Base-by-base conservation (phyloP, 2,113 vertebrate genomes). In the Sinocyclocheilus maitianheensis region DNA sequence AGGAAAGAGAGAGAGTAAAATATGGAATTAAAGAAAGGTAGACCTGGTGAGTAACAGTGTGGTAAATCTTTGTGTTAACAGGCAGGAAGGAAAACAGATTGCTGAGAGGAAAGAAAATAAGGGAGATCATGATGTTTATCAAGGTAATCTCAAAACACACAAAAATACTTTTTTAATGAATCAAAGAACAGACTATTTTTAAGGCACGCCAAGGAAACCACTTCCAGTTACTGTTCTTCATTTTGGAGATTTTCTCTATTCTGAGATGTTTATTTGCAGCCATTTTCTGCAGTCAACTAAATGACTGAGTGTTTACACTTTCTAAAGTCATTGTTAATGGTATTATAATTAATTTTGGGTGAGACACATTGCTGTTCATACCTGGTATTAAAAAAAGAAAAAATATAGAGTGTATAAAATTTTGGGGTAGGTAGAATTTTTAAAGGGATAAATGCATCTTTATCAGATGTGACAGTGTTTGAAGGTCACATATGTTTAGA, bases 1-100 rank as follows among this genome's bases (percentile, higher is more conserved):
- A 37, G 81, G 18, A 83, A 26, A 20, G 26, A 55, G 46, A 34
- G 24, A 63, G 79, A 63, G 40, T n/a, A 20, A 22, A 51, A 71
- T 26, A 20, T 43, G 3, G 58, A n/a, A 24, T 51, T 5, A 63
- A 67, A 60, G 40, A 81, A 26, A 65, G 62, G 60, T 81, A 62
- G 77, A 30, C n/a, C 79, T 65, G n/a, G 37, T 43, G 79, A 26
- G 79, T 40, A 37, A 46, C 34, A 80, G 24, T 22, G 48, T 55
- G 48, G 65, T 83, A 83, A 83, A 83, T 83, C 65, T 83, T 83
- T 69, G 48, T 37, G 81, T 14, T 83, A 72, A 26, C 14, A 48
- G n/a, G 26, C 81, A 72, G 81, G 81, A 83, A 83, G 81, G 65
- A 58, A 83, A 72, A 26, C 26, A 40, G 30, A 83, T 40, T 37